phyloP scores from a whole-genome alignment of 2,113 vertebrate genomes.

The Rhinoderma darwinii region DNA sequence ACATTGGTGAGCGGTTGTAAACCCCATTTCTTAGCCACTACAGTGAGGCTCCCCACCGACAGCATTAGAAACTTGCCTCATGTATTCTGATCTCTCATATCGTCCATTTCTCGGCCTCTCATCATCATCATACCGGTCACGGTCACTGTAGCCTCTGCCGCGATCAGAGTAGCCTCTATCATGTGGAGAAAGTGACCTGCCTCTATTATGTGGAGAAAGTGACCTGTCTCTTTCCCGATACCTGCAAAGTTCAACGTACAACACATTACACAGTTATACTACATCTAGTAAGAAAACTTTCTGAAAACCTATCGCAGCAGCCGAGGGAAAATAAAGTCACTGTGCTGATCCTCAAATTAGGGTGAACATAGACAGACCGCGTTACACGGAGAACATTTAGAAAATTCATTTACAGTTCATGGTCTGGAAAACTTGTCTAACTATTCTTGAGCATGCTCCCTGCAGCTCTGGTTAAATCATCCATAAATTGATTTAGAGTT shows the following conservation, averaged over 20 bases:
- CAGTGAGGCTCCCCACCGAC: background rate
- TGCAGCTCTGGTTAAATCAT: no score
- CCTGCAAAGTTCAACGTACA: conserved; percentile 62
- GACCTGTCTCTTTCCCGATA: conserved; percentile 67
- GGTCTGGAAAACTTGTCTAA: no score
- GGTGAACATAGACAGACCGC: no score
- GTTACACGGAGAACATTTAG: no score
- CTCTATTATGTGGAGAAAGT: conserved; percentile 65
- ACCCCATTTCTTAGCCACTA: no score
- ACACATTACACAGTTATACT: background rate
- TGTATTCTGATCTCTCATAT: conserved; percentile 70
- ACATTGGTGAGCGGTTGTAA: no score
- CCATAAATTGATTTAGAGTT: no score
- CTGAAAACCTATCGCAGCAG: background rate
- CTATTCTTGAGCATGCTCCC: no score
- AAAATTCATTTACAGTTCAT: no score
- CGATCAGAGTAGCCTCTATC: conserved; percentile 73
- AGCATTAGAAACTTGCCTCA: conserved; percentile 64
- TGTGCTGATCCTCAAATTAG: no score
- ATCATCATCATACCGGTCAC: conserved; percentile 72
- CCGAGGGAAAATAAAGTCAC: no score
- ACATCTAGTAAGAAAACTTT: conserved; percentile 12
- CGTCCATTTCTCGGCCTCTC: conserved; percentile 72
- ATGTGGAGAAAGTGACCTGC: conserved; percentile 69
- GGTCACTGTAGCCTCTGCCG: conserved; percentile 60